Conservation (phyloP, 2,888 invertebrate species). For the Dasysyrphus albostriatus region DNA sequence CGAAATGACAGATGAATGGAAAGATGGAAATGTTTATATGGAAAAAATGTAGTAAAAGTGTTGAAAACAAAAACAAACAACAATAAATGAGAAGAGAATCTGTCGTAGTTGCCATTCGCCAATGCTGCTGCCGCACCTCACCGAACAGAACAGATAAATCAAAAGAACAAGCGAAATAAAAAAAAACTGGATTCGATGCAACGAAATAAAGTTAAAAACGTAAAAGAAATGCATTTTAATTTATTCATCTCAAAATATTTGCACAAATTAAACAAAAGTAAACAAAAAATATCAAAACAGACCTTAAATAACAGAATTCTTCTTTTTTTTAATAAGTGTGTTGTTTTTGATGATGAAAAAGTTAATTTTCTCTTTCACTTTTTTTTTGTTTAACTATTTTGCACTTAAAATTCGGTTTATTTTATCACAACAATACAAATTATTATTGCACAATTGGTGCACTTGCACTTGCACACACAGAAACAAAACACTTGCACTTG, state of each 20-base stretch:
- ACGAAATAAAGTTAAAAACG: conserved; percentile 12
- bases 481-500: conserved; percentile 43
- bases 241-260: conserved; percentile 4
- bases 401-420: conserved; percentile 51
- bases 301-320: conserved; percentile 54
- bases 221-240: conserved; percentile 46
- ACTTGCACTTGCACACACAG: neutral
- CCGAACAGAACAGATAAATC: conserved; percentile 16
- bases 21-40: conserved; percentile 31
- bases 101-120: conserved; percentile 1
- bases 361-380: conserved; percentile 52
- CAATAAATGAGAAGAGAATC: conserved; percentile 34
- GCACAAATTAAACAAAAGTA: conserved; percentile 7
- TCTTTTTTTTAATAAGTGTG: neutral
- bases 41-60: conserved; percentile 37
- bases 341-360: conserved; percentile 8
- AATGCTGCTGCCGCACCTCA: neutral
- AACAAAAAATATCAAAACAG: conserved; percentile 44
- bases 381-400: conserved; percentile 27
- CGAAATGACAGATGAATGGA: conserved; percentile 50
- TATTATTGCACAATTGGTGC: conserved; percentile 8
- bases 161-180: conserved; percentile 9
- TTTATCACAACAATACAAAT: conserved; percentile 13
- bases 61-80: conserved; percentile 64
- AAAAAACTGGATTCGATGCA: conserved; percentile 51